phyloP scores from a whole-genome alignment of 2,888 invertebrate species.

The Automeris io region DNA sequence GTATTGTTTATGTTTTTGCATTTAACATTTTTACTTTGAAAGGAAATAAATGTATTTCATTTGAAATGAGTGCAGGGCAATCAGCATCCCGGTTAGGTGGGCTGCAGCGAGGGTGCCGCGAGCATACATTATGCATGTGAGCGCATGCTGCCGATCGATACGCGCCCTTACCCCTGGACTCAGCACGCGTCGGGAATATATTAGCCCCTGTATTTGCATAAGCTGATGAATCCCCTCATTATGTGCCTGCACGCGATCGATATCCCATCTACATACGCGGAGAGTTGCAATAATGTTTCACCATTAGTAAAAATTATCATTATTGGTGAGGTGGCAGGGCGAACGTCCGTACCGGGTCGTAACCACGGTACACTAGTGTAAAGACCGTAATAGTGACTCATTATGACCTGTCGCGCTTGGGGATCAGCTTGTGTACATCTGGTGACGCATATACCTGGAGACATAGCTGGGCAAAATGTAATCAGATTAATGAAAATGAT shows the following conservation, averaged over 20 bases:
- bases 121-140: slow-evolving; percentile 28
- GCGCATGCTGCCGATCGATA: slow-evolving; percentile 23
- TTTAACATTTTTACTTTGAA: too few relatives aligned
- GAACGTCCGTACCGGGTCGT: too few relatives aligned
- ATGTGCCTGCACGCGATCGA: slow-evolving; percentile 20
- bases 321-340: background rate
- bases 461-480: too few relatives aligned
- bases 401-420: too few relatives aligned
- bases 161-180: slow-evolving; percentile 17
- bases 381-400: too few relatives aligned
- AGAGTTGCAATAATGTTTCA: background rate
- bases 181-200: slow-evolving; percentile 20
- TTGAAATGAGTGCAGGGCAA: background rate
- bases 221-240: slow-evolving; percentile 46
- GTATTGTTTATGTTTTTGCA: too few relatives aligned
- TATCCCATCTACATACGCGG: slow-evolving; percentile 31
- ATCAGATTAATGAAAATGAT: too few relatives aligned
- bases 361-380: too few relatives aligned
- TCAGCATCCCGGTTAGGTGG: background rate
- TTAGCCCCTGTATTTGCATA: slow-evolving; percentile 42
- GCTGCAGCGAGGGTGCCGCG: background rate
- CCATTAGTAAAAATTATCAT: background rate
- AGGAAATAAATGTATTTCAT: too few relatives aligned
- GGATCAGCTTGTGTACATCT: too few relatives aligned
- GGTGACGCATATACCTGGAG: too few relatives aligned